A percentile compares a stretch with the other conserved stretches of the same genome.
phyloP scores from a whole-genome alignment of 2,888 invertebrate species.

The Salticus scenicus region DNA sequence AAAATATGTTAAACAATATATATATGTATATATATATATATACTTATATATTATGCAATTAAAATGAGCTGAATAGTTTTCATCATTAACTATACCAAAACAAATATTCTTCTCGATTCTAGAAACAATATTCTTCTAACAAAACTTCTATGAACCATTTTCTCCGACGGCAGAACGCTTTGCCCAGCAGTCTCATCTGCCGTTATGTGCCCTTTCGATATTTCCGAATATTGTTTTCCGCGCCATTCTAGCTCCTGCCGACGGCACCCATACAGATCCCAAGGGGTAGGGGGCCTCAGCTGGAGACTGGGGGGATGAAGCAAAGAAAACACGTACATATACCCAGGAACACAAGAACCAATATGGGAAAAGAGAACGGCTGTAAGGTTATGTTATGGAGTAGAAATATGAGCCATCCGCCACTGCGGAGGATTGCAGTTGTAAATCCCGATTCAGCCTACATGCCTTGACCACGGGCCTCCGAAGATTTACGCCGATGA shows the following conservation, averaged over 20 bases:
- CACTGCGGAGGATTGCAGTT: slow-evolving; percentile 63
- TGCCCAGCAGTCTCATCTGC: slow-evolving; percentile 7
- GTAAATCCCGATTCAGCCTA: slow-evolving; percentile 61
- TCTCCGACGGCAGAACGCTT: no score
- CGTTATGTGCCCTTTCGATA: slow-evolving; percentile 10
- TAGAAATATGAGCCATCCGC: slow-evolving; percentile 65
- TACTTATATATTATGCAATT: no score
- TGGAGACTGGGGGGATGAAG: slow-evolving; percentile 11
- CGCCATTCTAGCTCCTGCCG: neutral
- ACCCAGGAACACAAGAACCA: slow-evolving; percentile 4
- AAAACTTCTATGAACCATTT: no score
- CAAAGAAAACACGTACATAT: slow-evolving; percentile 36
- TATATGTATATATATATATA: no score
- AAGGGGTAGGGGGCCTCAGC: slow-evolving; percentile 21
- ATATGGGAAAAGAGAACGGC: slow-evolving; percentile 10
- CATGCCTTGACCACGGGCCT: slow-evolving; percentile 53
- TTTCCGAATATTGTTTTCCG: slow-evolving; percentile 9
- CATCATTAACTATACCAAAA: no score
- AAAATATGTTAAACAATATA: no score
- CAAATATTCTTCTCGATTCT: no score
- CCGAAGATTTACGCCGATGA: slow-evolving; percentile 65
- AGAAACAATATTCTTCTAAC: no score
- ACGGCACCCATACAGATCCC: slow-evolving; percentile 36
- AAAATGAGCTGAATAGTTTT: no score
- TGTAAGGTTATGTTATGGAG: slow-evolving; percentile 29